These are phyloP conservation scores for Symphodus melops DNA, from an alignment of 2,113 vertebrate genomes.

Conservation along the genomic window DNA sequence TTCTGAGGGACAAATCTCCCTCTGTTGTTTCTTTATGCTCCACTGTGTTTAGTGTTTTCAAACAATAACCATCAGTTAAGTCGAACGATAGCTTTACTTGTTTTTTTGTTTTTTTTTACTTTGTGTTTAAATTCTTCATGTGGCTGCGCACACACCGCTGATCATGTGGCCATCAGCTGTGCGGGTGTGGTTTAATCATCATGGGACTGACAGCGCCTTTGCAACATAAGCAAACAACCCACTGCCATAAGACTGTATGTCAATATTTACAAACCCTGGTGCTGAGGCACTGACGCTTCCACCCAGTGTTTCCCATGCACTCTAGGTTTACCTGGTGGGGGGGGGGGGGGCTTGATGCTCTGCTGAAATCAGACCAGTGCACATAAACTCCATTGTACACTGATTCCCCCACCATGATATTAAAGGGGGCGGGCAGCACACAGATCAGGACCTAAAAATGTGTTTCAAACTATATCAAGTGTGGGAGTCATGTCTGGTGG, in stretches of 20 bases:
- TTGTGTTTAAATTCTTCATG: background rate
- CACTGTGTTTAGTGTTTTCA: too few species aligned
- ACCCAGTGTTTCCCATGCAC: background rate
- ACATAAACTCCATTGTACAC: too few species aligned
- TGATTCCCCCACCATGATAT: too few species aligned
- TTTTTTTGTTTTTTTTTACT: too few species aligned
- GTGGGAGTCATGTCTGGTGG: constrained; percentile 32
- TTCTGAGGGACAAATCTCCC: too few species aligned
- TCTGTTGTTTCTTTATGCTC: too few species aligned
- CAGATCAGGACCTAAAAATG: background rate
- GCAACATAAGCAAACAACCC: background rate
- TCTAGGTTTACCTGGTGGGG: too few species aligned
- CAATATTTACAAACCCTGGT: background rate
- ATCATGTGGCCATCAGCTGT: background rate
- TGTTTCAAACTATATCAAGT: constrained; percentile 16
- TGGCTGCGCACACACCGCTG: background rate
- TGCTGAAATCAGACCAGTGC: too few species aligned
- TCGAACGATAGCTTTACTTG: too few species aligned
- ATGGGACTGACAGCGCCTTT: background rate
- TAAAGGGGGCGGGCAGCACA: background rate
- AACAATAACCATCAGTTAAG: too few species aligned
- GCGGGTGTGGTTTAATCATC: background rate
- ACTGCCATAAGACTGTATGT: background rate
- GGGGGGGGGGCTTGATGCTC: too few species aligned
- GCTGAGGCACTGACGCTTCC: background rate